Conservation (phyloP, 2,888 invertebrate species). For the Trachelus tabidus region DNA sequence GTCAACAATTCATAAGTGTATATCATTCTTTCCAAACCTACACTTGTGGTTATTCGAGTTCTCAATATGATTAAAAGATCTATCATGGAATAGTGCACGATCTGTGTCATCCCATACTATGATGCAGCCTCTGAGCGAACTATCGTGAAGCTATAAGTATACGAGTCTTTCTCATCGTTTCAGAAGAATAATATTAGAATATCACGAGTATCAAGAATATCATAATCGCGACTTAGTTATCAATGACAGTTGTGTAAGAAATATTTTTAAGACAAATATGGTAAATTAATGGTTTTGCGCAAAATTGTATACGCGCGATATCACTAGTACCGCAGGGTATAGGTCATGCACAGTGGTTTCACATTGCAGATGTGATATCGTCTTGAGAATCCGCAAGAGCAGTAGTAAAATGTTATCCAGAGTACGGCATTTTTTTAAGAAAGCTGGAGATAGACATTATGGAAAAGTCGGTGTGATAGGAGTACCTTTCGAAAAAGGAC, state of each 20-base stretch:
- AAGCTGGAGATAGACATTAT: conserved; percentile 44
- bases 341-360: background rate
- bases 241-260: background rate
- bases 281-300: background rate
- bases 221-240: background rate
- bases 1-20: background rate
- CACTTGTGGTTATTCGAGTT: background rate
- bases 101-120: no score
- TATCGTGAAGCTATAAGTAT: background rate
- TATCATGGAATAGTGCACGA: background rate
- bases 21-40: background rate
- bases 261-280: background rate
- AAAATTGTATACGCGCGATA: background rate
- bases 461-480: conserved; percentile 78
- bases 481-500: conserved; percentile 85
- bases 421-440: conserved; percentile 29
- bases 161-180: background rate
- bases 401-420: conserved; percentile 43
- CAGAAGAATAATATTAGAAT: background rate
- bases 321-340: background rate
- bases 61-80: background rate
- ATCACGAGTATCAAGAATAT: background rate
- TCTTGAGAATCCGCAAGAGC: conserved; percentile 33
- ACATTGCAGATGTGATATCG: conserved; percentile 12
- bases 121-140: no score